These are phyloP conservation scores for Discoglossus pictus DNA, from an alignment of 2,797 vertebrate species.

Conservation along the genomic window DNA sequence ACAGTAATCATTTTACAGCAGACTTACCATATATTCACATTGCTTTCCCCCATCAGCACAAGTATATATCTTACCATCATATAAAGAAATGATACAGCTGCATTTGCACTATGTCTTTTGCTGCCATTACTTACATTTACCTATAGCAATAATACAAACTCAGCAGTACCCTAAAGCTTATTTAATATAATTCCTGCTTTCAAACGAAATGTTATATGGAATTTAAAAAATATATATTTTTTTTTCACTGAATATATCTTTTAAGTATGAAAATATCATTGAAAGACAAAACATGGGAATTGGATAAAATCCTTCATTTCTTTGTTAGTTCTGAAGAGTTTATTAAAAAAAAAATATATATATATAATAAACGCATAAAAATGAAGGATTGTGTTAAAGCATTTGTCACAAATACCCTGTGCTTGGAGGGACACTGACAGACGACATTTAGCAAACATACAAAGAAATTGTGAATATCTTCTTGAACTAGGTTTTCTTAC, in stretches of 20 bases:
- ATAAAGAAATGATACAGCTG: neutral
- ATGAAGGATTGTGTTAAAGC: constrained; percentile 6
- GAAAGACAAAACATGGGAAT: constrained; percentile 20
- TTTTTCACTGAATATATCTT: constrained; percentile 33
- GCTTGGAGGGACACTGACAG: too few species aligned
- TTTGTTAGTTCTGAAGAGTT: constrained; percentile 9
- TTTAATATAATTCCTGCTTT: constrained; percentile 32
- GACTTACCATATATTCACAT: constrained; percentile 16
- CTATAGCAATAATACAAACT: constrained; percentile 13
- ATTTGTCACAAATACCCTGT: constrained; percentile 11
- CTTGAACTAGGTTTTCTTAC: too few species aligned
- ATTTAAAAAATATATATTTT: constrained; percentile 37
- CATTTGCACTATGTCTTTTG: neutral
- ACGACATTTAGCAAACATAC: too few species aligned
- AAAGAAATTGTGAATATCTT: too few species aligned
- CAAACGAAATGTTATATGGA: constrained; percentile 29
- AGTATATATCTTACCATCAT: neutral
- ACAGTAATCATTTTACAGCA: constrained; percentile 23
- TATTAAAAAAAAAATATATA: constrained; percentile 30
- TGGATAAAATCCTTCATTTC: constrained; percentile 27
- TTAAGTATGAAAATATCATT: constrained; percentile 43
- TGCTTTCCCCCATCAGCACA: constrained; percentile 3
- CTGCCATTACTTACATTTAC: neutral
- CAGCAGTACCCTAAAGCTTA: constrained; percentile 29
- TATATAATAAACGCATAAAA: constrained; percentile 3